Base-by-base conservation (phyloP, 2,113 vertebrate genomes). In the Himantopus leucocephalus region DNA sequence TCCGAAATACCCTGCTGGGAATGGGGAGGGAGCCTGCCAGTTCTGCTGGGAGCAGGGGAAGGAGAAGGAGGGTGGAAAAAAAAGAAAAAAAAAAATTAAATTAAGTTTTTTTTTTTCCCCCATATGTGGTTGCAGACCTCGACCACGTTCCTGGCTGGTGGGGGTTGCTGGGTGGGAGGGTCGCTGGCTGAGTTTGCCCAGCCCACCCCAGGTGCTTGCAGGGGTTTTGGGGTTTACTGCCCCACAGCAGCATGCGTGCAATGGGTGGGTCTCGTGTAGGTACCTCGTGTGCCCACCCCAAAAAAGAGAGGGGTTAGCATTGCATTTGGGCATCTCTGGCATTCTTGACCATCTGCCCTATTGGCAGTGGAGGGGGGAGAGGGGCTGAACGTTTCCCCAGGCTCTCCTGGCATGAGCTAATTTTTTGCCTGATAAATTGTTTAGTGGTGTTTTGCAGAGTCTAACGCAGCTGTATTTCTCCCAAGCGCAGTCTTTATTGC, bases 351-450 rank as follows among this genome's bases (percentile, higher is more conserved):
- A 14, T 64, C 73, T 4, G 1, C 26, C 34, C 26, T 80, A 20
- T 73, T 4, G 16, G 47, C n/a, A 30, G 37, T 9, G n/a, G 56
- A 71, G 18, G 5, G 23, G 24, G 14, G 3, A 53, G 32, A 80
- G 41, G n/a, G 56, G 24, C 73, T 48, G 29, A 47, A 41, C 30
- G n/a, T 37, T 88, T 71, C 64, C 17, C 37, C 23, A 32, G 12
- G 14, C 62, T 70, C 30, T 82, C 82, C 48, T 58, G 66, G 79
- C 84, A 79, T 68, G 91, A 96, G 83, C 29, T 96, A 26, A 74
- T 97, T 97, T 97, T 97, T 97, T 97, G 79, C 96, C 95, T 97
- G 91, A 97, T 97, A 81, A 96, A 97, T 97, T 97, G 97, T 97
- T 80, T 75, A 92, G 96, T 81, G 86, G 95, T 90, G 96, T 96